Base-by-base conservation (phyloP, 2,113 vertebrate genomes). In the Odocoileus hemionus region DNA sequence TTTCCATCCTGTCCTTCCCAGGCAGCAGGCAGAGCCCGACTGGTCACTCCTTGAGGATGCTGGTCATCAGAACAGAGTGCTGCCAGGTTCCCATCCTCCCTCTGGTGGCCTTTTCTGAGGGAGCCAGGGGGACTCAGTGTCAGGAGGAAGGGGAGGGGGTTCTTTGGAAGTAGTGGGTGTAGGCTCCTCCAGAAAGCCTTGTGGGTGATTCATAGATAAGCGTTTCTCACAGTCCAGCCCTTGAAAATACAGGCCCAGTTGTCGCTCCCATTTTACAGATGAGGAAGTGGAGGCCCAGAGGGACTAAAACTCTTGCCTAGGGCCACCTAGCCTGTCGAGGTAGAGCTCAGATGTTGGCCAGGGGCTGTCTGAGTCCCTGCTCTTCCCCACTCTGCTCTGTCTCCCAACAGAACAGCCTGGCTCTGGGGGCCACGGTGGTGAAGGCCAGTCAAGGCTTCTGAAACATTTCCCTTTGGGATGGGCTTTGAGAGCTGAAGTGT, bases 1-100 rank as follows among this genome's bases (percentile, higher is more conserved):
- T 97, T 89, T 82, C 95, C 92, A 89, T 91, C 33, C 60, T 13
- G 45, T 89, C 83, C 85, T 94, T 91, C 52, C 58, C 26, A 12
- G 74, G 88, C 79, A 92, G 67, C 78, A 30, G 84, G 79, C 74
- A 91, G 64, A 15, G 8, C 78, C 70, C 8, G 5, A 55, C 80
- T 85, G 61, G 52, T 91, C 30, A 26, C 39, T 90, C 23, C 47
- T 25, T 30, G 33, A 50, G 50, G 57, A 83, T 7, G 43, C 39
- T 16, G 30, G 80, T 90, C 86, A 55, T 80, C 2, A 5, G 82
- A 52, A 67, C 74, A 91, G 39, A 80, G 60, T 76, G 50, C 57
- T 52, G 26, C 39, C 80, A 33, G 30, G 19, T 43, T 28, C 23
- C 14, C 6, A n/a, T 19, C 60, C 30, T 79, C 13, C 28, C 16